Percentiles rank a stretch among this genome's conserved stretches.
These are phyloP conservation scores for Aselliscus stoliczkanus DNA, from an alignment of 2,797 vertebrate species.

Conservation along the genomic window DNA sequence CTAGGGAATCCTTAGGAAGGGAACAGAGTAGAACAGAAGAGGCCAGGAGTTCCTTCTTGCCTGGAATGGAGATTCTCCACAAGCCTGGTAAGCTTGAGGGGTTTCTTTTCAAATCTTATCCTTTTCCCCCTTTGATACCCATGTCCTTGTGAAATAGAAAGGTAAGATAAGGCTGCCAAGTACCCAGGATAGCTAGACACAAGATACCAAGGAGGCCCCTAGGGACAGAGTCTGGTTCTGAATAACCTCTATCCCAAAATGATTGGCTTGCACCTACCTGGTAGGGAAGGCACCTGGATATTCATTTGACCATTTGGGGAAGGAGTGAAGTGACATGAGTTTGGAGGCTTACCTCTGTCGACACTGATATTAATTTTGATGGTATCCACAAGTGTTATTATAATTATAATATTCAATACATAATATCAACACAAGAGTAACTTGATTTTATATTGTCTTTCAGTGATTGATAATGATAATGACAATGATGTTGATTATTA, in stretches of 20 bases:
- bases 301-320: neutral
- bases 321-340: neutral
- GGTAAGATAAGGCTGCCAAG: neutral
- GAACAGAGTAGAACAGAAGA: neutral
- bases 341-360: neutral
- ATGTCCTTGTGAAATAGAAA: neutral
- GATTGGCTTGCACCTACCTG: neutral
- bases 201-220: neutral
- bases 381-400: neutral
- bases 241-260: neutral
- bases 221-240: neutral
- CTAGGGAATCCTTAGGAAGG: neutral
- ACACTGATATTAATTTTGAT: neutral
- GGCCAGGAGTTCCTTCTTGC: neutral
- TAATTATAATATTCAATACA: neutral
- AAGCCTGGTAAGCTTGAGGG: neutral
- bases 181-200: neutral
- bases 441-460: neutral
- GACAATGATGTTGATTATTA: too few relatives aligned
- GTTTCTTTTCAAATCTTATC: neutral
- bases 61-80: neutral
- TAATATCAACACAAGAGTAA: neutral
- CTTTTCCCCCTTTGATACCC: neutral
- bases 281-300: neutral
- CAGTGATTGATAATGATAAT: neutral